Base-by-base conservation (phyloP, 2,888 invertebrate genomes). In the Lepeophtheirus nordmannii region DNA sequence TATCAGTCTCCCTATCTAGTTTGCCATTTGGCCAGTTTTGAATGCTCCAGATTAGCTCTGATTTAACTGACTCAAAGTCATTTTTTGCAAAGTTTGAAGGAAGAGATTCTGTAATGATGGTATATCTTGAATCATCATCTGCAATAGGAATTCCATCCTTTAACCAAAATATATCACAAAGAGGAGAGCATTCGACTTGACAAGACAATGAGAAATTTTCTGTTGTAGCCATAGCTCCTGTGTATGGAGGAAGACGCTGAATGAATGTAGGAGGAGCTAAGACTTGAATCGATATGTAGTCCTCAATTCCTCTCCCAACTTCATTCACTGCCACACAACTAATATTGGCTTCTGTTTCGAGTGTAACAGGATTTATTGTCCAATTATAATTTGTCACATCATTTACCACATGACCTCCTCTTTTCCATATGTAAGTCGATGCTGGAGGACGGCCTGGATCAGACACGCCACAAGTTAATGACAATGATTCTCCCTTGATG, bases 1-100 rank as follows among this genome's bases (percentile, higher is more conserved):
- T 86, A 77, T 89, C 87, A 10, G 81, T 81, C 62, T 82, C 78
- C 67, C 87, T 82, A 73, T 88, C 86, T 71, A 91, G 80, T 72
- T 83, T 83, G 64, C 84, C 82, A 56, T 82, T 82, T 0, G 88
- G 83, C 87, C 90, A 89, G 60, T 85, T 84, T 1, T 85, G 81
- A 82, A 91, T 83, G 78, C 90, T 90, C 85, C 89, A 91, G 72
- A 86, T 81, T 80, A 92, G 78, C 68, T 85, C 87, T n/a, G 89
- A 89, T 71, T 86, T 83, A 41, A 89, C 83, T 46, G 90, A 89
- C 75, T 90, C 87, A 72, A 91, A 90, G 74, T 91, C 89, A 72
- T 89, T 89, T 72, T 87, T 89, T 65, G 85, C n/a, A 20, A 58
- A 46, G 53, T 67, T 58, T 12, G 62, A 40, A 7, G 53, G 58